Evolutionary conservation across 2,113 vertebrate species (phyloP).

Genomic region (Edolisoma coerulescens): DNA sequence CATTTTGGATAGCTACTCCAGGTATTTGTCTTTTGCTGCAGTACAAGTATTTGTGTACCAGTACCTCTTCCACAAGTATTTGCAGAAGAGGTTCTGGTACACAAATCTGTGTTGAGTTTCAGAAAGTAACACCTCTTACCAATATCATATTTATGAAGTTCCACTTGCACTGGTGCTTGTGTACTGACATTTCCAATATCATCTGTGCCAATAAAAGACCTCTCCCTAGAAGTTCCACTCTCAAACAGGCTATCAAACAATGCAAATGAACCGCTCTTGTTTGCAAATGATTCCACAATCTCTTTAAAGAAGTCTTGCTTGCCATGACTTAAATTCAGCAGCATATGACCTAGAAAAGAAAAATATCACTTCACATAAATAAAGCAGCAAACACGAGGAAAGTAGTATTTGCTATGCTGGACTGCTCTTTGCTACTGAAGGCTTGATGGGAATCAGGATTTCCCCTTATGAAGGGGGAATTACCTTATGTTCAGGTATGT

Average conservation of each 20-base stretch:
- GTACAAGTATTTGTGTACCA: not conserved
- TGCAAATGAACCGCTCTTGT: conserved; percentile 79
- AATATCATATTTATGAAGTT: conserved; percentile 83
- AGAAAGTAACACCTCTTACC: conserved; percentile 72
- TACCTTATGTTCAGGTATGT: not conserved
- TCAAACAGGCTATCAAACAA: conserved; percentile 85
- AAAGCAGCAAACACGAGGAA: not conserved
- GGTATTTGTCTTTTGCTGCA: not conserved
- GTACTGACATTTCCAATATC: conserved; percentile 76
- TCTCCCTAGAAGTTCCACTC: conserved; percentile 60
- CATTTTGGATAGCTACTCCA: not conserved
- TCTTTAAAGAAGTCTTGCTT: conserved; percentile 83
- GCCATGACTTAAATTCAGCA: conserved; percentile 85
- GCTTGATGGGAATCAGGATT: not conserved
- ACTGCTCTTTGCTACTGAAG: not conserved
- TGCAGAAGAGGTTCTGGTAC: not conserved
- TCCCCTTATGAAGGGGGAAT: not conserved
- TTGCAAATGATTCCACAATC: conserved; percentile 90
- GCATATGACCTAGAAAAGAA: conserved; percentile 85
- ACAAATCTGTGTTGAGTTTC: not conserved
- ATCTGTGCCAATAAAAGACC: conserved; percentile 87
- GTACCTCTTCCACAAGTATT: not conserved
- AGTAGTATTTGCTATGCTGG: not conserved
- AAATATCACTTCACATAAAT: not conserved
- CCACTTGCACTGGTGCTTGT: conserved; percentile 73